A percentile compares a stretch with the other conserved stretches of the same genome.
phyloP scores from a whole-genome alignment of 1,140 invertebrate species.

The Anoplolepis gracilipes region DNA sequence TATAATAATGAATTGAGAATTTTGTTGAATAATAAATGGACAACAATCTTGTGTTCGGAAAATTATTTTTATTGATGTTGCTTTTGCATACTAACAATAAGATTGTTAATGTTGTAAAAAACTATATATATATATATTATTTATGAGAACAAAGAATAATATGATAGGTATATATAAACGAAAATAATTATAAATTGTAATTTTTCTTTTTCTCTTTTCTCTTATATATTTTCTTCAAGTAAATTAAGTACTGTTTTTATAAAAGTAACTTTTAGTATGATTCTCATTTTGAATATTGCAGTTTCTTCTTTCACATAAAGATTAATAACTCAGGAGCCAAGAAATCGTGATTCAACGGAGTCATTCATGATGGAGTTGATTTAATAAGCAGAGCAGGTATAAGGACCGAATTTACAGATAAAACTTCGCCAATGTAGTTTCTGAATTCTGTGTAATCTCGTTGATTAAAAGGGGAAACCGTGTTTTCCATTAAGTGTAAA shows the following conservation, averaged over 20 bases:
- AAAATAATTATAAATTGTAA: conserved; percentile 5
- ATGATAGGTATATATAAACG: too few relatives aligned
- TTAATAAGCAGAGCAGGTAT: neutral
- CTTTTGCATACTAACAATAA: neutral
- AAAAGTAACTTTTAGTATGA: neutral
- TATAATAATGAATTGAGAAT: neutral
- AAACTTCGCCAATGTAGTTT: conserved; percentile 33
- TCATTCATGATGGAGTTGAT: neutral
- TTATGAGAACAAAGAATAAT: neutral
- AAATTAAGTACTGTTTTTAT: neutral
- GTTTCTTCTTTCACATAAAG: conserved; percentile 2
- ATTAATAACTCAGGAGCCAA: neutral
- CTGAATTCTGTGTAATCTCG: conserved; percentile 25
- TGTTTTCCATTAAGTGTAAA: conserved; percentile 33
- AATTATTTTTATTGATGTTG: neutral
- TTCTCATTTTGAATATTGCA: neutral
- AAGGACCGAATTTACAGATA: conserved; percentile 8
- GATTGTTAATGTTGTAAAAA: neutral
- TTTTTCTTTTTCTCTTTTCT: neutral
- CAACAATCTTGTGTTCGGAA: neutral
- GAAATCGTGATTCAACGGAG: neutral
- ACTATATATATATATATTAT: neutral
- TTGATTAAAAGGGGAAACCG: conserved; percentile 47
- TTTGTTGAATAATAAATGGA: neutral
- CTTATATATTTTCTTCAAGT: neutral